Evolutionary conservation across 1,140 invertebrate genomes (phyloP), one percentile per base, ranked within the genome.

Genomic region (Trinorchestia longiramus): DNA sequence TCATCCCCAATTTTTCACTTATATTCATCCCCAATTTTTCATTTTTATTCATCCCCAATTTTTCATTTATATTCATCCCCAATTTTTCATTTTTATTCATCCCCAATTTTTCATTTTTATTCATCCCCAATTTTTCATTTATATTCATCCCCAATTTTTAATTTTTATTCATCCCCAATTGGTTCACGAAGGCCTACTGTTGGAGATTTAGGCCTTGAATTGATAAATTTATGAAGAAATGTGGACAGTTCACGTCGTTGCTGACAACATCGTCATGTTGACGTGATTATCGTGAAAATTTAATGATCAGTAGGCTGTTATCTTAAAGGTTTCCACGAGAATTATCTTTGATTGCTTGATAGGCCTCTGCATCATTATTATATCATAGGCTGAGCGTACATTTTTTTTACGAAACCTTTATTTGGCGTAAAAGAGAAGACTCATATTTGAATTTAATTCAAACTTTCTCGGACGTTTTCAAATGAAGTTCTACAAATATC

Each of bases 301-400:
- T 90, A 43, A 90, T 90, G 88, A 4, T 43, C n/a, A 90, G 6
- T 4, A 90, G 43, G 88, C 15, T 90, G n/a, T 90, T 42, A 90
- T 42, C 88, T 90, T 41, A 90, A 90, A 77, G 88, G 88, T 90
- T 90, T 41, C 88, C 62, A 19, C 62, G 62, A 77, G 28, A 77
- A 36, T 77, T 28, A 1, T 77, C 62, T 77, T 77, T 77, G 62
- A 77, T 77, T 77, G 62, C 28, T 77, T 77, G 62, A 77, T 77
- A 28, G 62, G 62, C 28, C 28, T 77, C 62, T 3, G 15, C 28
- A 36, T 15, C 28, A 19, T 3, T 19, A 77, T 77, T 36, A 77
- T 36, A 11, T 77, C 62, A 11, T 28, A 36, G 28, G 62, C 62
- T 19, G 1, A 28, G 28, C 11, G 28, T 19, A 77, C 28, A 77